Evolutionary conservation across 2,888 invertebrate species (phyloP).

Genomic region (Dryadula phaetusa): DNA sequence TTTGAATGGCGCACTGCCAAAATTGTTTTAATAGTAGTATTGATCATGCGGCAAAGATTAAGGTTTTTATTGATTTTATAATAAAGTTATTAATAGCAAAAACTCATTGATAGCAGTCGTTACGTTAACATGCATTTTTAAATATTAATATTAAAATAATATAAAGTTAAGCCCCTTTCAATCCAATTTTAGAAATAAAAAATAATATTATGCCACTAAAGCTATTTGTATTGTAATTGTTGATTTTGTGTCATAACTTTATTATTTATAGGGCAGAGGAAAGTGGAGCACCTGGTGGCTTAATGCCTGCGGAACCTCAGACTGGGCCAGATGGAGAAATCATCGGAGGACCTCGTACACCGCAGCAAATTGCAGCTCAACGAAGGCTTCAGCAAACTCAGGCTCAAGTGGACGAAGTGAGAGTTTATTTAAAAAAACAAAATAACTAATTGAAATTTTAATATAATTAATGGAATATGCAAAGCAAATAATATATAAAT

Average conservation of each 20-base stretch:
- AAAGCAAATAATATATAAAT: neutral
- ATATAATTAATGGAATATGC: neutral
- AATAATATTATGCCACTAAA: too few species aligned
- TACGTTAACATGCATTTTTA: too few species aligned
- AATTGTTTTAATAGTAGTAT: conserved; percentile 16
- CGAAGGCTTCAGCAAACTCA: conserved; percentile 92
- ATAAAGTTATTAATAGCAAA: too few species aligned
- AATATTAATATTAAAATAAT: too few species aligned
- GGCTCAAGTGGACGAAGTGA: conserved; percentile 92
- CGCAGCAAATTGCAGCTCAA: conserved; percentile 93
- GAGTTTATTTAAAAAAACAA: conserved; percentile 1
- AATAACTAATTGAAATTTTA: neutral
- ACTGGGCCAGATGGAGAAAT: conserved; percentile 83
- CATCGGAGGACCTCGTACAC: conserved; percentile 93
- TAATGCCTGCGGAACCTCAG: conserved; percentile 87
- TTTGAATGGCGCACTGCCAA: conserved; percentile 46
- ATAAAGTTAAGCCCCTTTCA: too few species aligned
- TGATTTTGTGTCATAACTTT: too few species aligned
- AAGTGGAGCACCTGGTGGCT: conserved; percentile 77
- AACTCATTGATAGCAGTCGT: too few species aligned
- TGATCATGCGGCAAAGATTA: conserved; percentile 10
- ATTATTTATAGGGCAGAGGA: conserved; percentile 67
- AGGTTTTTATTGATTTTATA: neutral
- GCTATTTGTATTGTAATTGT: too few species aligned
- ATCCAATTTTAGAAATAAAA: too few species aligned